Evolutionary conservation across 2,888 invertebrate genomes (phyloP).

Genomic region (Opisthograptis luteolata): DNA sequence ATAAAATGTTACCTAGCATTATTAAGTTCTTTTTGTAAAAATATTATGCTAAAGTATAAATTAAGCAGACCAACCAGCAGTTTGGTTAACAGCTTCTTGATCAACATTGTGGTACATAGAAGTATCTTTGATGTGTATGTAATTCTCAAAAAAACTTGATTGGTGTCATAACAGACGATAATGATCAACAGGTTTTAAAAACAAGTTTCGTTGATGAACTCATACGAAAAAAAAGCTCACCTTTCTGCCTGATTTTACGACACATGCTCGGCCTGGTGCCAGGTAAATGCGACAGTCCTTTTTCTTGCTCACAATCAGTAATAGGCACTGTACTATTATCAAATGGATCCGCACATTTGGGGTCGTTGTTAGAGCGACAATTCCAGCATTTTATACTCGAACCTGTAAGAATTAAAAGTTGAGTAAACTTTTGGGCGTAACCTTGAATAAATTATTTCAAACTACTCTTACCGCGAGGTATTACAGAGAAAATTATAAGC

Average conservation of each 20-base stretch:
- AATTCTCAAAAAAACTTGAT: too few relatives aligned
- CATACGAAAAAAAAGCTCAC: conserved; percentile 67
- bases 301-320: conserved; percentile 89
- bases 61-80: too few relatives aligned
- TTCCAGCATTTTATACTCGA: conserved; percentile 94
- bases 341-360: conserved; percentile 96
- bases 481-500: conserved; percentile 38
- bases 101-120: too few relatives aligned
- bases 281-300: conserved; percentile 86
- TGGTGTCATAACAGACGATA: too few relatives aligned
- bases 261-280: conserved; percentile 93
- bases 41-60: too few relatives aligned
- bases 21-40: too few relatives aligned
- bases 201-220: neutral
- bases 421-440: conserved; percentile 16
- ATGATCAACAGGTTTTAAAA: too few relatives aligned
- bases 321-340: conserved; percentile 95
- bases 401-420: conserved; percentile 70
- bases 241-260: conserved; percentile 95
- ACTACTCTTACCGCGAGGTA: conserved; percentile 46
- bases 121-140: too few relatives aligned
- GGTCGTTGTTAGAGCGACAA: conserved; percentile 94
- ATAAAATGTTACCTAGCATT: too few relatives aligned
- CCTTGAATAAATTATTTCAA: neutral
- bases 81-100: too few relatives aligned